Evolutionary conservation across 2,113 vertebrate species (phyloP), one percentile per base, ranked within the genome.

Genomic region (Lepus timidus): DNA sequence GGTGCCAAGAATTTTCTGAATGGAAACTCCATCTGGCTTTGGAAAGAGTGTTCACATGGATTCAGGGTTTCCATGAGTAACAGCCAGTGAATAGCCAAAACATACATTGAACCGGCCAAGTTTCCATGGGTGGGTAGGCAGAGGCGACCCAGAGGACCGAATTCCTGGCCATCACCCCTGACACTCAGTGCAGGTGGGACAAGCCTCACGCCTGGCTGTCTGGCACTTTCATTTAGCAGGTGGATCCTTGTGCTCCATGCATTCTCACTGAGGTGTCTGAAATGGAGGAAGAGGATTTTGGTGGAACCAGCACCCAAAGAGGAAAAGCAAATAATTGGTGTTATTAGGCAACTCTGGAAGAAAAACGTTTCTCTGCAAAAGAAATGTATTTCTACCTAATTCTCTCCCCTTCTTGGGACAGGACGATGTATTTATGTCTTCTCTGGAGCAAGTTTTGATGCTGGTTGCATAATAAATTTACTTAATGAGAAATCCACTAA

Each of bases 11-110:
- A 91, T 89, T 95, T 94, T 96, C 95, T 95, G 90, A 95, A 96
- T 92, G 94, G 95, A 96, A 97, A 96, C 71, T 95, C 94, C 95
- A 96, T 92, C 94, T 97, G 94, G 70, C 71, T 93, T 96, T 94
- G 95, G 96, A 96, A 97, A 95, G 85, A 82, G 64, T 92, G 25
- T 55, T 96, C 93, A 95, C 10, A 12, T 97, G 95, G 95, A 91
- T 70, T 96, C 95, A 95, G 83, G 95, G 71, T 97, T 97, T 97
- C 97, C 97, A 97, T 97, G 97, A 96, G 92, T 94, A 96, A 97
- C 51, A 90, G 85, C 74, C 79, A 25, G 88, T 58, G 88, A 55
- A 84, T 85, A 88, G 93, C 96, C 96, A 97, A 97, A 96, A 91
- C 51, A 91, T 13, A 93, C 80, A 93, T 58, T 82, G 51, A 55